Evolutionary conservation across 2,888 invertebrate genomes (phyloP).

Genomic region (Balanococcus diminutus): DNA sequence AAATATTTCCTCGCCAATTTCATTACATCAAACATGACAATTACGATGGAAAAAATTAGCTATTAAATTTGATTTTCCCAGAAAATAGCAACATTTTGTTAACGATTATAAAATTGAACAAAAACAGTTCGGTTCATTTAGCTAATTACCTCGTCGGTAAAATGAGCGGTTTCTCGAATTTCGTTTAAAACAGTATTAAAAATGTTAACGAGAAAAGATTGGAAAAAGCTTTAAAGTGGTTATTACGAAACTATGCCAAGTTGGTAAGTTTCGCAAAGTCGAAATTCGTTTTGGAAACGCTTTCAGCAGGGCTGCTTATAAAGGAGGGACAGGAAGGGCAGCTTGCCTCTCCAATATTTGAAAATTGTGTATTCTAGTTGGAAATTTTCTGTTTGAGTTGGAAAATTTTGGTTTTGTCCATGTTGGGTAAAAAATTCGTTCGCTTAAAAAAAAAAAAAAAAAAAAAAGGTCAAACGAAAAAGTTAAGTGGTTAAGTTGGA

Average conservation of each 20-base stretch:
- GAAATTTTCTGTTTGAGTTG: too few relatives aligned
- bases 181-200: conserved; percentile 6
- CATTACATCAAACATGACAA: too few relatives aligned
- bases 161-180: background rate
- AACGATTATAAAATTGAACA: background rate
- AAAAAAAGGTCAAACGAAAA: too few relatives aligned
- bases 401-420: too few relatives aligned
- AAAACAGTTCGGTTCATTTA: background rate
- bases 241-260: background rate
- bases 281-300: background rate
- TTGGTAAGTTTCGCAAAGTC: background rate
- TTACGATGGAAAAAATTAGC: too few relatives aligned
- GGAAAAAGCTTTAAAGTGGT: conserved; percentile 11
- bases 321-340: background rate
- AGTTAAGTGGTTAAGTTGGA: too few relatives aligned
- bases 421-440: too few relatives aligned
- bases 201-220: conserved; percentile 25
- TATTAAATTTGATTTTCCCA: too few relatives aligned
- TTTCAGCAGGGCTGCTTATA: background rate
- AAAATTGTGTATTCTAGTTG: too few relatives aligned
- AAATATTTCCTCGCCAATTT: too few relatives aligned
- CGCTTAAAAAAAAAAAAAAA: too few relatives aligned
- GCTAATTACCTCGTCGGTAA: background rate
- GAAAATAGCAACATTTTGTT: background rate
- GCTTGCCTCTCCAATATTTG: too few relatives aligned